Percentiles rank a stretch among this genome's conserved stretches.
Conservation (phyloP, 2,797 vertebrate species). For the Neosilurus mollespiculum region DNA sequence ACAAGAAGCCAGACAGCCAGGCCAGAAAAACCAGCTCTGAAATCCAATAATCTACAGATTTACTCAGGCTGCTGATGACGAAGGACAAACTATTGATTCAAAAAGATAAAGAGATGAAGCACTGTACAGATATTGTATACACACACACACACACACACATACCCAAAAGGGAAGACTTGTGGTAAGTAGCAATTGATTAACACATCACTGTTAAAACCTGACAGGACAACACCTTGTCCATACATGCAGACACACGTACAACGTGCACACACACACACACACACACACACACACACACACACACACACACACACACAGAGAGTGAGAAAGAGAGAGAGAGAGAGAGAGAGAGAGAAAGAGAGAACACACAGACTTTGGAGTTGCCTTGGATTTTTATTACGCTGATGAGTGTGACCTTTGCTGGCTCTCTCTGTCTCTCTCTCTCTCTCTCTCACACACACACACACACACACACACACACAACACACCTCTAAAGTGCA, state of each 20-base stretch:
- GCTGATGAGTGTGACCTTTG: background rate
- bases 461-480: conserved; percentile 15
- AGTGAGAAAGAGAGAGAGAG: background rate
- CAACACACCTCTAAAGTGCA: background rate
- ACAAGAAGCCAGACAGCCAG: conserved; percentile 37
- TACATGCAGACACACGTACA: background rate
- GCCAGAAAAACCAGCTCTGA: conserved; percentile 50
- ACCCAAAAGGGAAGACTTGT: background rate
- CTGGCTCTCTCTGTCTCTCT: background rate
- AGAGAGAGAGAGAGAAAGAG: too few species aligned
- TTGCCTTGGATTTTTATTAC: background rate
- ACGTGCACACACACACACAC: background rate
- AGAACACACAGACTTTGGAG: background rate
- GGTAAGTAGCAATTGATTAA: conserved; percentile 10
- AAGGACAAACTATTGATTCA: conserved; percentile 39
- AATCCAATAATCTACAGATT: conserved; percentile 33
- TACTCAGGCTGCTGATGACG: conserved; percentile 30
- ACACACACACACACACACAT: conserved; percentile 2
- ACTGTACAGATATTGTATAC: background rate
- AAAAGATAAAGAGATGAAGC: conserved; percentile 27
- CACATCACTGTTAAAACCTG: background rate
- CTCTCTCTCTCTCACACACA: background rate
- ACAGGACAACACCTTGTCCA: background rate
- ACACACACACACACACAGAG: too few species aligned
- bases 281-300: conserved; percentile 27